Conservation (phyloP, 2,888 invertebrate genomes). For the Epinotia ramella region DNA sequence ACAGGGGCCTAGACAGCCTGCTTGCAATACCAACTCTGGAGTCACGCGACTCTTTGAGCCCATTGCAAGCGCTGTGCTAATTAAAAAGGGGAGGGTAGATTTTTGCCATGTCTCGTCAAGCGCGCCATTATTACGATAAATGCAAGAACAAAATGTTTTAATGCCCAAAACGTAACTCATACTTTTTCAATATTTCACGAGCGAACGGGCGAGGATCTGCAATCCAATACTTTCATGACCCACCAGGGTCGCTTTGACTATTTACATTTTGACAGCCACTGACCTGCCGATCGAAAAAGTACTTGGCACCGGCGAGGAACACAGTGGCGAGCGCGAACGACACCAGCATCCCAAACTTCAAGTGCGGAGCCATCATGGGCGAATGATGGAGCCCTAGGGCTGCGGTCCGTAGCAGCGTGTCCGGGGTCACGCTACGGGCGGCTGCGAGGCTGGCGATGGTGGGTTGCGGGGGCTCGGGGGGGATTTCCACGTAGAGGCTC, state of each 20-base stretch:
- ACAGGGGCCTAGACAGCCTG: too few species aligned
- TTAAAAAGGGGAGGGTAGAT: too few species aligned
- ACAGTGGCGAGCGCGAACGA: constrained; percentile 89
- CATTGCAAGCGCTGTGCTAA: too few species aligned
- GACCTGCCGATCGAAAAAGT: constrained; percentile 89
- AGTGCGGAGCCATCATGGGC: constrained; percentile 84
- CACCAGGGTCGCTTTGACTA: neutral
- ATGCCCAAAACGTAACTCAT: neutral
- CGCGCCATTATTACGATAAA: neutral
- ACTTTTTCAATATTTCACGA: too few species aligned
- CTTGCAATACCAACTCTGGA: too few species aligned
- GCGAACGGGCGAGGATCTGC: too few species aligned
- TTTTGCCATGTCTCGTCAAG: too few species aligned
- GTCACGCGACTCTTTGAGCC: too few species aligned
- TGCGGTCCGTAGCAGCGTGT: constrained; percentile 77
- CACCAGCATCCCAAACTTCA: constrained; percentile 90
- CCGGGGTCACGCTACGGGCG: constrained; percentile 78
- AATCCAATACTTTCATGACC: neutral
- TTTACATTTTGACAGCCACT: constrained; percentile 45
- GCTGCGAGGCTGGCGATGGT: constrained; percentile 79
- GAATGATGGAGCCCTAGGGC: constrained; percentile 77
- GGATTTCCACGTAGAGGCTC: constrained; percentile 79
- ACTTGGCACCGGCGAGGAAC: constrained; percentile 89
- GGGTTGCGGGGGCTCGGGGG: constrained; percentile 71
- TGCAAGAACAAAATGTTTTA: neutral